Percentiles rank a stretch among this genome's conserved stretches.
Evolutionary conservation across 2,888 invertebrate genomes (phyloP).

Genomic region (Chironomus tentans): DNA sequence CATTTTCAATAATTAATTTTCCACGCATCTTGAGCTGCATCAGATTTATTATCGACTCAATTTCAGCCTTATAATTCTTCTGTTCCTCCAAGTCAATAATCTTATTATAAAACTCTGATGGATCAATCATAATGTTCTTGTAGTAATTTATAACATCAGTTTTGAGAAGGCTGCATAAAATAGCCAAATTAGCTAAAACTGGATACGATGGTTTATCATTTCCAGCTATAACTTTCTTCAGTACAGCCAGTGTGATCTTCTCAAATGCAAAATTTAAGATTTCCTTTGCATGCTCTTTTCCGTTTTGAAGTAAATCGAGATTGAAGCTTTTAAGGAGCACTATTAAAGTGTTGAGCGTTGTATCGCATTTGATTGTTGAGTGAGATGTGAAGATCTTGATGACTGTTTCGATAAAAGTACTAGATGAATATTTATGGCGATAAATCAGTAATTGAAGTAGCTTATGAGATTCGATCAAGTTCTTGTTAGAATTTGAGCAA

Average conservation of each 20-base stretch:
- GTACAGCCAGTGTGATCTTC: background rate
- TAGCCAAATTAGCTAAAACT: background rate
- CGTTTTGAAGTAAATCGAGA: constrained; percentile 3
- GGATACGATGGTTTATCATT: background rate
- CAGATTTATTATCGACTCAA: background rate
- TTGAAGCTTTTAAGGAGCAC: background rate
- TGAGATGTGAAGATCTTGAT: constrained; percentile 5
- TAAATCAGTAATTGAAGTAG: background rate
- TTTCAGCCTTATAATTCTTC: background rate
- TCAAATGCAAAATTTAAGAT: background rate
- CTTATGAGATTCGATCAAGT: background rate
- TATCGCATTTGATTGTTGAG: background rate
- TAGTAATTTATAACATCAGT: constrained; percentile 6
- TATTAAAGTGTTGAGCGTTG: background rate
- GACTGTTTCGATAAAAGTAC: background rate
- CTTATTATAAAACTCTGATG: background rate
- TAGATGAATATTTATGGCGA: background rate
- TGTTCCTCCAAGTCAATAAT: background rate
- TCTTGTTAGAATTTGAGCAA: background rate
- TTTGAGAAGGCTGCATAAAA: constrained; percentile 1
- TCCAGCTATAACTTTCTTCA: background rate
- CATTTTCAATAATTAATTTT: background rate
- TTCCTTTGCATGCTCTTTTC: background rate
- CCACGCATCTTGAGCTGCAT: background rate
- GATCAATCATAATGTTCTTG: background rate